Evolutionary conservation across 1,140 invertebrate genomes (phyloP).

Genomic region (Pseudomyrmex dendroicus): DNA sequence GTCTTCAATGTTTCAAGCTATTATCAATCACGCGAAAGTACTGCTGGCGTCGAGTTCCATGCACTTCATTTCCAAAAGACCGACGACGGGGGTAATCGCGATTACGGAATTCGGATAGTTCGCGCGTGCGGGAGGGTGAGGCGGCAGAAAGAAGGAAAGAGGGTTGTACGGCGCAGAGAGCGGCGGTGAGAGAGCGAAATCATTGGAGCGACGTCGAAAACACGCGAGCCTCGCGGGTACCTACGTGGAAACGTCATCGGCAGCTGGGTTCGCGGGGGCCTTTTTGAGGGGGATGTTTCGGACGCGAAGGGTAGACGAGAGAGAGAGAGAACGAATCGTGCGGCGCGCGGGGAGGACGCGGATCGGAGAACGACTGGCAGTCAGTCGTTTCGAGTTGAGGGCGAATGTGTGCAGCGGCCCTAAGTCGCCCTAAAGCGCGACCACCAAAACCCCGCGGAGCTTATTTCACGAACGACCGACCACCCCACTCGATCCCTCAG

Average conservation of each 20-base stretch:
- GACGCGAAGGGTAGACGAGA: slow-evolving; percentile 68
- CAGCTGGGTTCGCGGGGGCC: slow-evolving; percentile 81
- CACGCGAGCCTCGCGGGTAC: slow-evolving; percentile 83
- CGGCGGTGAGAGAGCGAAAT: slow-evolving; percentile 69
- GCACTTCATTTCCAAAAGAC: slow-evolving; percentile 32
- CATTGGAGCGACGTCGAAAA: slow-evolving; percentile 82
- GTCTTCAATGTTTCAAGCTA: background rate
- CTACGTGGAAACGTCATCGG: slow-evolving; percentile 85
- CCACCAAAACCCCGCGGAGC: slow-evolving; percentile 84
- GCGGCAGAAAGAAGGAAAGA: slow-evolving; percentile 16
- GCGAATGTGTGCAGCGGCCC: slow-evolving; percentile 71
- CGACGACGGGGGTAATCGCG: slow-evolving; percentile 24
- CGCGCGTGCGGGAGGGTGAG: background rate
- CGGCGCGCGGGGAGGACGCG: slow-evolving; percentile 12
- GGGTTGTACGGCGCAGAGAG: slow-evolving; percentile 3
- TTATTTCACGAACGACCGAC: slow-evolving; percentile 85
- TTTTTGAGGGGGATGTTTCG: slow-evolving; percentile 64
- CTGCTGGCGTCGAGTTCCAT: background rate
- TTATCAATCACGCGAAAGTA: slow-evolving; percentile 27
- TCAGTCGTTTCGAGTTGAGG: slow-evolving; percentile 74
- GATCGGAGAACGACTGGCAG: slow-evolving; percentile 64
- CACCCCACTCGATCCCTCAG: slow-evolving; percentile 76
- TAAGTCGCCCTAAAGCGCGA: slow-evolving; percentile 82
- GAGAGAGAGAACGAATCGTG: no score
- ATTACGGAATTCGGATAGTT: slow-evolving; percentile 38